phyloP scores from a whole-genome alignment of 2,888 invertebrate species.

The Chaetoderma sp. region DNA sequence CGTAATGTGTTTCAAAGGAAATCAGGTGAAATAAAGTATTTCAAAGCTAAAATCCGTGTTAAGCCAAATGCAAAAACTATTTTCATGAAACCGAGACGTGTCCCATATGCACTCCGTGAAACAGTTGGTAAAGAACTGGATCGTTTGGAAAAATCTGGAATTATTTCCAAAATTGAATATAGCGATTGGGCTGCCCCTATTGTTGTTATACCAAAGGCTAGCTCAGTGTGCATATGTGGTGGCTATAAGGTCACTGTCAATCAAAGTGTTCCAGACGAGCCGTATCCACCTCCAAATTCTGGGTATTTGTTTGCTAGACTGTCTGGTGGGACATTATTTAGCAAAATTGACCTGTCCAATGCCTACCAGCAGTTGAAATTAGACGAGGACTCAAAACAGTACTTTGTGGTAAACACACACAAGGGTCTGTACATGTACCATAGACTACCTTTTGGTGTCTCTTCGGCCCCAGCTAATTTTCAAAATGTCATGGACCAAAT shows the following conservation, averaged over 20 bases:
- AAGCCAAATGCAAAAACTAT: slow-evolving; percentile 13
- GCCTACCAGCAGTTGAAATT: slow-evolving; percentile 26
- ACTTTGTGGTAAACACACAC: slow-evolving; percentile 2
- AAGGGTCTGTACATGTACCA: neutral
- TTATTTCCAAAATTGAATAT: slow-evolving; percentile 28
- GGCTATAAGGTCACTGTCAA: slow-evolving; percentile 47
- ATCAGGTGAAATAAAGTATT: neutral
- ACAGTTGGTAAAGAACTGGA: slow-evolving; percentile 30
- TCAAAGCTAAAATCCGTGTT: slow-evolving; percentile 5
- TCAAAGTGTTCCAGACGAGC: slow-evolving; percentile 45
- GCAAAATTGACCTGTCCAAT: slow-evolving; percentile 22
- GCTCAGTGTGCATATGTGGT: slow-evolving; percentile 40
- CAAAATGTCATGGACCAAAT: slow-evolving; percentile 5
- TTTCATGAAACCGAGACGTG: slow-evolving; percentile 14
- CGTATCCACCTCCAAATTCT: slow-evolving; percentile 44
- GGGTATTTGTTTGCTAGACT: slow-evolving; percentile 45
- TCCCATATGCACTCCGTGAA: slow-evolving; percentile 29
- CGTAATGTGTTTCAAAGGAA: too few relatives aligned
- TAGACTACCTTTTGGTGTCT: slow-evolving; percentile 3
- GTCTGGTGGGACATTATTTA: slow-evolving; percentile 30
- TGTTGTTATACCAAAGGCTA: slow-evolving; percentile 37
- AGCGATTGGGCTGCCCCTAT: slow-evolving; percentile 46
- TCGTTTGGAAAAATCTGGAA: slow-evolving; percentile 20
- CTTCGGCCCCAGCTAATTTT: neutral
- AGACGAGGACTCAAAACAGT: slow-evolving; percentile 28